Evolutionary conservation across 2,797 vertebrate species (phyloP).

Genomic region (Anguilla pacifica): DNA sequence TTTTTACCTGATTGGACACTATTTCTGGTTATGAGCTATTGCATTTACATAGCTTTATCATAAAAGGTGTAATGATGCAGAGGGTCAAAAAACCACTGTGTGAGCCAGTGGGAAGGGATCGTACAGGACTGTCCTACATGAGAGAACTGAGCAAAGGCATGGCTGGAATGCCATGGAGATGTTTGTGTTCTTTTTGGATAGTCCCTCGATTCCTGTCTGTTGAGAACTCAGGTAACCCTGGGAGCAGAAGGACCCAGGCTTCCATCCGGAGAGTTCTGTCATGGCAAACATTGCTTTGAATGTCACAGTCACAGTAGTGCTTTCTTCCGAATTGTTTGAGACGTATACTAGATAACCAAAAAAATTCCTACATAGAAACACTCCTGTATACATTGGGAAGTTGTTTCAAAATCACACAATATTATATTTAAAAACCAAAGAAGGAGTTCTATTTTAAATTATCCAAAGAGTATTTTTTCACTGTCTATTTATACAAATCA

Average conservation of each 20-base stretch:
- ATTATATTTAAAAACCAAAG: slow-evolving; percentile 65
- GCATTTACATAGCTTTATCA: slow-evolving; percentile 62
- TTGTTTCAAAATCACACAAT: slow-evolving; percentile 48
- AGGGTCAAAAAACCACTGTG: slow-evolving; percentile 47
- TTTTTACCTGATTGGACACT: slow-evolving; percentile 76
- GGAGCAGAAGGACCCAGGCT: slow-evolving; percentile 53
- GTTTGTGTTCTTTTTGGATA: slow-evolving; percentile 64
- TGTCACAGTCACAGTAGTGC: slow-evolving; percentile 82
- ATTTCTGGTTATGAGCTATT: slow-evolving; percentile 74
- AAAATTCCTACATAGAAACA: slow-evolving; percentile 42
- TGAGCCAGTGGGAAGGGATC: slow-evolving; percentile 73
- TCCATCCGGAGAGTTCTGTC: slow-evolving; percentile 63
- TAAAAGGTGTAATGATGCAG: slow-evolving; percentile 62
- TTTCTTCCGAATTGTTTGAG: slow-evolving; percentile 95
- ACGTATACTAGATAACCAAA: slow-evolving; percentile 73
- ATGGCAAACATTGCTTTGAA: slow-evolving; percentile 71
- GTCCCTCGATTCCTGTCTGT: slow-evolving; percentile 59
- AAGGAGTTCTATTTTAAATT: slow-evolving; percentile 62
- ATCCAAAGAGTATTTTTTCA: slow-evolving; percentile 54
- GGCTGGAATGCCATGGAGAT: slow-evolving; percentile 53
- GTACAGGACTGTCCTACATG: slow-evolving; percentile 71
- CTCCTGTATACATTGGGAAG: slow-evolving; percentile 33
- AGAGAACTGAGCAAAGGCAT: slow-evolving; percentile 66
- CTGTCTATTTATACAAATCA: slow-evolving; percentile 33
- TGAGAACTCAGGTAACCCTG: slow-evolving; percentile 56